Conservation (phyloP, 2,888 invertebrate species). For the Danaus chrysippus region DNA sequence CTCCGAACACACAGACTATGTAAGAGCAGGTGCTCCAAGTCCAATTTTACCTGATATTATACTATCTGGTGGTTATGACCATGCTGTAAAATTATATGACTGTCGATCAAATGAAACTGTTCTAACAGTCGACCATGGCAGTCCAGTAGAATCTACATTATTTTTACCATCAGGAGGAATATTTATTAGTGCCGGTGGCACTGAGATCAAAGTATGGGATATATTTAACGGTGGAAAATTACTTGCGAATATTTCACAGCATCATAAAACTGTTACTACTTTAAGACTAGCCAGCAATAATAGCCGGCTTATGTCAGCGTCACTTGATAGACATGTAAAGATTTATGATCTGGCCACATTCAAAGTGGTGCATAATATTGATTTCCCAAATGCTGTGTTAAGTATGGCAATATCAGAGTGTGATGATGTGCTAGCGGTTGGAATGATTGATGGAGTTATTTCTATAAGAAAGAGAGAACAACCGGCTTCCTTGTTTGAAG, state of each 20-base stretch:
- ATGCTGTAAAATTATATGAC: slow-evolving; percentile 92
- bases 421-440: slow-evolving; percentile 92
- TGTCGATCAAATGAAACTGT: slow-evolving; percentile 84
- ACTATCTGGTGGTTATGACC: slow-evolving; percentile 94
- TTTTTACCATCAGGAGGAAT: slow-evolving; percentile 94
- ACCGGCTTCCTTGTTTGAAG: slow-evolving; percentile 56
- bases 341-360: slow-evolving; percentile 93
- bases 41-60: slow-evolving; percentile 87
- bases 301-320: slow-evolving; percentile 91
- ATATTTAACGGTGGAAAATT: slow-evolving; percentile 91
- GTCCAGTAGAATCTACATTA: slow-evolving; percentile 92
- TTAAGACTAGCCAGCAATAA: slow-evolving; percentile 89
- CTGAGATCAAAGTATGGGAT: slow-evolving; percentile 96
- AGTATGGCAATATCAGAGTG: slow-evolving; percentile 87
- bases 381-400: slow-evolving; percentile 93
- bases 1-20: slow-evolving; percentile 87
- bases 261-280: slow-evolving; percentile 97
- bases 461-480: slow-evolving; percentile 90
- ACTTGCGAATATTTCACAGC: slow-evolving; percentile 90
- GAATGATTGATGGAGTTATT: slow-evolving; percentile 95
- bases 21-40: slow-evolving; percentile 90
- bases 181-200: slow-evolving; percentile 94
- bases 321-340: slow-evolving; percentile 95
- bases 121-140: slow-evolving; percentile 89
- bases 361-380: slow-evolving; percentile 91